A percentile compares a stretch with the other conserved stretches of the same genome.
phyloP scores from a whole-genome alignment of 2,113 vertebrate species.

The Pteropus alecto region DNA sequence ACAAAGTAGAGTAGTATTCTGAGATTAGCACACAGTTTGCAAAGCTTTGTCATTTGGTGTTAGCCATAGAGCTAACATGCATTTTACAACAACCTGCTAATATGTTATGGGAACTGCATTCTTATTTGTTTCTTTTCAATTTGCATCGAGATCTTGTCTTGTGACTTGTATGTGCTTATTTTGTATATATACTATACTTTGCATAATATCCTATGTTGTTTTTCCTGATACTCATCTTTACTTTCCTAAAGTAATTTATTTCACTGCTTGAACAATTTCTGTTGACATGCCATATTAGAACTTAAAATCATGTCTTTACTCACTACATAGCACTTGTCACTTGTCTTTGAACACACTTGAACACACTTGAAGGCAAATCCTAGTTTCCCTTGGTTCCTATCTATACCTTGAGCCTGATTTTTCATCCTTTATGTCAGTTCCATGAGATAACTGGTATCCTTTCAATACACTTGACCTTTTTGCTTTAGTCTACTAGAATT shows the following conservation, averaged over 20 bases:
- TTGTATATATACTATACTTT: neutral
- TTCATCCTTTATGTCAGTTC: neutral
- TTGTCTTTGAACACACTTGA: neutral
- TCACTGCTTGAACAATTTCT: neutral
- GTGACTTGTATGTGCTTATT: neutral
- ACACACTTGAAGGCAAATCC: neutral
- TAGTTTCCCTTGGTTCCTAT: neutral
- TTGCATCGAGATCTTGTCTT: neutral
- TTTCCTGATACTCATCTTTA: neutral
- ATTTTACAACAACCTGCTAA: neutral
- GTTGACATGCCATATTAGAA: neutral
- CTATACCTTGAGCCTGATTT: neutral
- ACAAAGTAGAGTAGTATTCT: neutral
- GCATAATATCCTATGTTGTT: neutral
- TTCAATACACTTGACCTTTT: neutral
- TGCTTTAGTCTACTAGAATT: neutral
- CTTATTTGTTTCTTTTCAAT: neutral
- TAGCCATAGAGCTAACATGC: neutral
- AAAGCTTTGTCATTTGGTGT: neutral
- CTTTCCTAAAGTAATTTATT: neutral
- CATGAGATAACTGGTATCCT: neutral
- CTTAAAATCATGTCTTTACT: neutral
- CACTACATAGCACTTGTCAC: neutral
- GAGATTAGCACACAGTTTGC: neutral
- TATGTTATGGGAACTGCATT: neutral